phyloP scores from a whole-genome alignment of 2,797 vertebrate genomes.

The Hoplostethus atlanticus region DNA sequence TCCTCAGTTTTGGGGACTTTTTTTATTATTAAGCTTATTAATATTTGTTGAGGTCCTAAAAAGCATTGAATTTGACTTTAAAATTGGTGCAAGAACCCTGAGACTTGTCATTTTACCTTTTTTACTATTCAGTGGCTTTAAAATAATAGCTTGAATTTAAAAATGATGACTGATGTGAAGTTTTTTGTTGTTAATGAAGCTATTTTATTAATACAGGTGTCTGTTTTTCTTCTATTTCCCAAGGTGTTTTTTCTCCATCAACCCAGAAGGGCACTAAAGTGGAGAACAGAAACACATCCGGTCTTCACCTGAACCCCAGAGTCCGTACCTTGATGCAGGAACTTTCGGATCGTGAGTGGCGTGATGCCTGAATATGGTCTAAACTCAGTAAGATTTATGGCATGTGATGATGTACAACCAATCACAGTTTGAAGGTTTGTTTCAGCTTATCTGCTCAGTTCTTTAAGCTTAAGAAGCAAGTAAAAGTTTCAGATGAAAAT shows the following conservation, averaged over 20 bases:
- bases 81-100: no score
- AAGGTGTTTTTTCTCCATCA: constrained; percentile 46
- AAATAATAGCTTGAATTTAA: neutral
- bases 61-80: no score
- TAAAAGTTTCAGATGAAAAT: no score
- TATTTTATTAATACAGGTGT: neutral
- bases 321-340: constrained; percentile 43
- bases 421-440: neutral
- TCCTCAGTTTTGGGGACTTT: neutral
- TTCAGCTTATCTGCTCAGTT: no score
- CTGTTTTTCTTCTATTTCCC: constrained; percentile 17
- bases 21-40: neutral
- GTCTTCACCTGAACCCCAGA: constrained; percentile 37
- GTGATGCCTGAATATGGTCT: constrained; percentile 47
- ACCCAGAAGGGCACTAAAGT: constrained; percentile 52
- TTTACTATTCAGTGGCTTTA: no score
- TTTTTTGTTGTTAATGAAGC: constrained; percentile 8
- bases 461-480: no score
- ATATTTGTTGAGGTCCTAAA: no score
- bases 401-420: neutral
- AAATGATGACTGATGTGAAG: neutral
- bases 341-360: constrained; percentile 48
- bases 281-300: constrained; percentile 35
- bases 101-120: no score
- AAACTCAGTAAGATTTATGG: constrained; percentile 7